Evolutionary conservation across 1,140 invertebrate species (phyloP), one percentile per base, ranked within the genome.

Genomic region (Achroia grisella): DNA sequence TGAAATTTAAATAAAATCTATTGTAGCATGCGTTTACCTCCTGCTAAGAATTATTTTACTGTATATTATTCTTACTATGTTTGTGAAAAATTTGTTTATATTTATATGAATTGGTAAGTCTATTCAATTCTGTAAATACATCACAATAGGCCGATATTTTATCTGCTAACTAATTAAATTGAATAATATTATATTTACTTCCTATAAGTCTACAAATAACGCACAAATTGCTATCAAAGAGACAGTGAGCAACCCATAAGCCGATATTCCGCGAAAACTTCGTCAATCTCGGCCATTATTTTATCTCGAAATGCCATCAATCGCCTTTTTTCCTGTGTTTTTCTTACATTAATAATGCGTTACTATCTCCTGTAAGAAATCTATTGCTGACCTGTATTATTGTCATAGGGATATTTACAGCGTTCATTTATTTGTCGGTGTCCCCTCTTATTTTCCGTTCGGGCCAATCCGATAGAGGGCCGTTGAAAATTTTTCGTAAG

Each of bases 341-440:
- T 83, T 79, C 65, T 55, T 62, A 69, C 76, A 84, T 83, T 78
- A 72, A 81, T 79, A 79, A 76, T 65, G 65, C 60, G 48, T 66
- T 63, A 56, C 71, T 77, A 81, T 84, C 80, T 78, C 39, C 44
- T 56, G 55, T 64, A 62, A 71, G 66, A 66, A 69, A 84, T 84
- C 80, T 84, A 77, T 75, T 74, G 80, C 80, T 84, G 80, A 84
- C 77, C 80, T 84, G 80, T 84, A 81, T 84, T 83, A 84, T 84
- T 81, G 77, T 84, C 80, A 76, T 80, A 73, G 73, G 63, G 77
- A 78, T 78, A 84, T 84, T 84, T 84, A 84, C 74, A 63, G 58
- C 73, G 55, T 48, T 84, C 80, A 84, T 84, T 84, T 84, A 81
- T 84, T 74, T 78, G 71, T 67, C 58, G 63, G 52, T 71, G 71